Conservation (phyloP, 1,140 invertebrate genomes). For the Pemphigus obesinymphae region DNA sequence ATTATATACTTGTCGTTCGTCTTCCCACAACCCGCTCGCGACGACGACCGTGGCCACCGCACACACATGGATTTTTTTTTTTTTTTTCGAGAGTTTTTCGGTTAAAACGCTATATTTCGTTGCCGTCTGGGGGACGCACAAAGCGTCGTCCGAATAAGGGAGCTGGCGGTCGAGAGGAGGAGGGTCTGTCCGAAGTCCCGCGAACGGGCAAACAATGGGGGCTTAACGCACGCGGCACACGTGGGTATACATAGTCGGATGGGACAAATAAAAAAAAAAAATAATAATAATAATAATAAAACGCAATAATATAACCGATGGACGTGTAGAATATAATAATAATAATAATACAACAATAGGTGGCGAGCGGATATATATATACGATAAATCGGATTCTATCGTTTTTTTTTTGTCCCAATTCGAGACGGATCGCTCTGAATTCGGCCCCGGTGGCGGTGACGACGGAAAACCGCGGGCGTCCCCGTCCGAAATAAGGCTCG, state of each 20-base stretch:
- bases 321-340: constrained; percentile 2
- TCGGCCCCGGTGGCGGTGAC: background rate
- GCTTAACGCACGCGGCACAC: constrained; percentile 32
- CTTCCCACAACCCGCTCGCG: background rate
- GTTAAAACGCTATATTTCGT: background rate
- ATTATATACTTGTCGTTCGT: background rate
- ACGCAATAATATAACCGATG: constrained; percentile 35
- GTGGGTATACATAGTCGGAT: background rate
- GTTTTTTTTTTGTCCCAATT: constrained; percentile 17
- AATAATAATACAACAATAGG: constrained; percentile 21
- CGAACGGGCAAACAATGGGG: constrained; percentile 30
- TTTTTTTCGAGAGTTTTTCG: background rate
- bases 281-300: constrained; percentile 32
- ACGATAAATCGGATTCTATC: constrained; percentile 12
- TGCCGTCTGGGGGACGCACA: background rate
- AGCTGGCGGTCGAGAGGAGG: background rate
- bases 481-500: background rate
- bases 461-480: background rate
- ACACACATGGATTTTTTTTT: background rate
- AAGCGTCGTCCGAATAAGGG: background rate
- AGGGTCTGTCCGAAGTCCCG: background rate
- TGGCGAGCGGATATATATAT: background rate
- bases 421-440: constrained; percentile 25
- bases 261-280: no score
- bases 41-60: no score